These are phyloP conservation scores for Hemiscyllium ocellatum DNA, from an alignment of 2,113 vertebrate species.

Conservation along the genomic window DNA sequence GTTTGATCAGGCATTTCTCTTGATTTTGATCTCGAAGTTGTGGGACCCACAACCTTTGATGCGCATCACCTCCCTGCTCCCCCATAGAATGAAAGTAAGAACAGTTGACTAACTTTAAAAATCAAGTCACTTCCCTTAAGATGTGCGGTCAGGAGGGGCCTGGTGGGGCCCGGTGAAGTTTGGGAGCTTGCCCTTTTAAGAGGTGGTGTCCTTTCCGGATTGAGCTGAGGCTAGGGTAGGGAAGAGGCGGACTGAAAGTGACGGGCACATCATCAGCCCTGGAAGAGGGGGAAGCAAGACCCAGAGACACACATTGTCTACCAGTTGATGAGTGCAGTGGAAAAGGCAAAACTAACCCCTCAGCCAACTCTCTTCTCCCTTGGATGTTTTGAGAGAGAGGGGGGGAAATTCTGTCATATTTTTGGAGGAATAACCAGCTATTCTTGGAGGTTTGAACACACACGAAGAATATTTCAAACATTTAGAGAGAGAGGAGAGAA, in stretches of 20 bases:
- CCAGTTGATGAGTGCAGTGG: background rate
- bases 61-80: background rate
- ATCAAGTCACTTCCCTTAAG: background rate
- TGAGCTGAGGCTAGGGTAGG: slow-evolving; percentile 36
- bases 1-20: background rate
- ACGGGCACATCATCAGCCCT: background rate
- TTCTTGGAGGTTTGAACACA: background rate
- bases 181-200: background rate
- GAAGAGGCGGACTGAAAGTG: slow-evolving; percentile 38
- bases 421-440: too few relatives aligned
- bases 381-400: background rate
- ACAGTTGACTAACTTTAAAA: background rate
- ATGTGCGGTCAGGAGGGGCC: background rate
- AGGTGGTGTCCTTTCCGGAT: slow-evolving; percentile 40
- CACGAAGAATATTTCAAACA: background rate
- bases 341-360: background rate
- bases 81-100: background rate
- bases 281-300: background rate
- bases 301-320: background rate
- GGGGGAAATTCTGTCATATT: background rate
- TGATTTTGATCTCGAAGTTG: background rate
- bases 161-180: background rate
- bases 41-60: background rate
- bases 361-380: background rate
- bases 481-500: too few relatives aligned